These are phyloP conservation scores for Colossoma macropomum DNA, from an alignment of 2,113 vertebrate species.

Conservation along the genomic window DNA sequence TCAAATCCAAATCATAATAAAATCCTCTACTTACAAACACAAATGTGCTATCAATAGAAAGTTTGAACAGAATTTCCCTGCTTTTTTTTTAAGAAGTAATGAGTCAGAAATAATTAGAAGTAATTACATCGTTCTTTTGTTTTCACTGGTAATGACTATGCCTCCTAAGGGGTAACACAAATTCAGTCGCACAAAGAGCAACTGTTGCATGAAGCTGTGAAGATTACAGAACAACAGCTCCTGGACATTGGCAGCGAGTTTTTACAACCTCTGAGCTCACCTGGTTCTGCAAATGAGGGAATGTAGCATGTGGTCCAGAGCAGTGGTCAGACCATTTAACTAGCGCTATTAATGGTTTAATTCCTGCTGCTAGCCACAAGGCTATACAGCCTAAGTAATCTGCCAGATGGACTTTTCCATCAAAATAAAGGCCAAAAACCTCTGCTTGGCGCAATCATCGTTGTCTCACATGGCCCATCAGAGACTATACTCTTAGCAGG, in stretches of 20 bases:
- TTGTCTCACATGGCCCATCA: constrained; percentile 34
- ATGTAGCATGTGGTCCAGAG: constrained; percentile 5
- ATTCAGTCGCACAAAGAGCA: background rate
- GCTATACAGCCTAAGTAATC: constrained; percentile 35
- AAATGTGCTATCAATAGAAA: too few species aligned
- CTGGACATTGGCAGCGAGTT: background rate
- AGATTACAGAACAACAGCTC: background rate
- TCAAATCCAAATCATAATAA: too few species aligned
- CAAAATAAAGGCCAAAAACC: constrained; percentile 29
- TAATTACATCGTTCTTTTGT: background rate
- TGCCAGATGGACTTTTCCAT: constrained; percentile 43
- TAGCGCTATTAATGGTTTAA: constrained; percentile 32
- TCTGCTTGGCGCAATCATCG: constrained; percentile 43
- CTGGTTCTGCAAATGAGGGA: constrained; percentile 4
- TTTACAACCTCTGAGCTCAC: constrained; percentile 44
- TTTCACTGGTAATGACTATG: background rate
- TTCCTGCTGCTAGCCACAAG: constrained; percentile 27
- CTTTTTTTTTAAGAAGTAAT: background rate
- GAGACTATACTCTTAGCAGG: constrained; percentile 45
- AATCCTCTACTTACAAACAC: too few species aligned
- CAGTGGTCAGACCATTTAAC: constrained; percentile 40
- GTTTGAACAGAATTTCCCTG: background rate
- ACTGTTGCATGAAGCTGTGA: background rate
- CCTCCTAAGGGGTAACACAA: background rate
- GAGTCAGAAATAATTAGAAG: background rate